A percentile compares a stretch with the other conserved stretches of the same genome.
Conservation (phyloP, 23 tunicate species). For the Pegea sp. region DNA sequence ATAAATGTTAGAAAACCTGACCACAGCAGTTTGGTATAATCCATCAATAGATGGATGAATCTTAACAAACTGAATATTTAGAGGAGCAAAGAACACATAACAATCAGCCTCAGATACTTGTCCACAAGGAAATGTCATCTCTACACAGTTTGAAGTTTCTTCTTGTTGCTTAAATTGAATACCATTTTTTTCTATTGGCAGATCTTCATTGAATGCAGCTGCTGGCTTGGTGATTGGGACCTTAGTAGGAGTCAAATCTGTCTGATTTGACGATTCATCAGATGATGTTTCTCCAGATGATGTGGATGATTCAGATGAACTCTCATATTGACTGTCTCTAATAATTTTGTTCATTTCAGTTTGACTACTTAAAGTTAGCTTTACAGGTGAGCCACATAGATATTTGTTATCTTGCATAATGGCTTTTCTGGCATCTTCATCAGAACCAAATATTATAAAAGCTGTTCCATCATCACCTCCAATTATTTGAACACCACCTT, state of each 20-base stretch:
- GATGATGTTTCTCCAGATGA: too few relatives aligned
- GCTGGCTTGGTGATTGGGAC: background rate
- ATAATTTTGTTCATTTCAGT: conserved; percentile 76
- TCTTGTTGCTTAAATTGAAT: too few relatives aligned
- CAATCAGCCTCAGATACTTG: background rate
- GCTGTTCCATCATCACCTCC: conserved; percentile 96
- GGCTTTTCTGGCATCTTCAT: conserved; percentile 86
- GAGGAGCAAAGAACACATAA: background rate
- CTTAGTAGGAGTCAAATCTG: too few relatives aligned
- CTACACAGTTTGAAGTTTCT: background rate
- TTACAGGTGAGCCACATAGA: conserved; percentile 14
- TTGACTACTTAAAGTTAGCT: conserved; percentile 59
- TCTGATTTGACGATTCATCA: too few relatives aligned
- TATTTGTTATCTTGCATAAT: conserved; percentile 42
- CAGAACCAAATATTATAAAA: conserved; percentile 62
- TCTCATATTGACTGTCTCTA: conserved; percentile 31
- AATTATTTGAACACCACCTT: conserved; percentile 95
- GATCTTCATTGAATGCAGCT: background rate
- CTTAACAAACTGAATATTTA: background rate
- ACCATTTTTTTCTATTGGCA: background rate
- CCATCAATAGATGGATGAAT: background rate
- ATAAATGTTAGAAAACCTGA: conserved; percentile 25
- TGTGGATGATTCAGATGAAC: background rate
- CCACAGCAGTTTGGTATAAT: conserved; percentile 15
- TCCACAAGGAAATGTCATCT: conserved; percentile 1